phyloP scores from a whole-genome alignment of 2,888 invertebrate species.

The Monochamus alternatus region DNA sequence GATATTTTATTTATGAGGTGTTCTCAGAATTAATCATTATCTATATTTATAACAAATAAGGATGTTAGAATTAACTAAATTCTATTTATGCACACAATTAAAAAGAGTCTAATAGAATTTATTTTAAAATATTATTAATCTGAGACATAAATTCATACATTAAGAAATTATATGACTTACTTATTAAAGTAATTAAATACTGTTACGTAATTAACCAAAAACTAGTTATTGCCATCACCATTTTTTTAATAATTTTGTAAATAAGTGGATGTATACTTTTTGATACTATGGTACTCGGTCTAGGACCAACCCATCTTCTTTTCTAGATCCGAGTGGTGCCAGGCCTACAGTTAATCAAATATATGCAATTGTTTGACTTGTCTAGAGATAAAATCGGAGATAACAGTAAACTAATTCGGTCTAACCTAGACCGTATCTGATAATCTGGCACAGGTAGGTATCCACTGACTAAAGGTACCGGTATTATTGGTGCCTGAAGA shows the following conservation, averaged over 20 bases:
- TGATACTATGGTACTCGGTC: background rate
- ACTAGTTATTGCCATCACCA: background rate
- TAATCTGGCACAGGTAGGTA: slow-evolving; percentile 36
- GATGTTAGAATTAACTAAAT: background rate
- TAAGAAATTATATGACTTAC: background rate
- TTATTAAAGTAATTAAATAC: background rate
- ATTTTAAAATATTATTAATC: background rate
- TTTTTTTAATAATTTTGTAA: background rate
- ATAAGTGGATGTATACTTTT: background rate
- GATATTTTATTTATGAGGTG: background rate
- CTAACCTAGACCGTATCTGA: slow-evolving; percentile 44
- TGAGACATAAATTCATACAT: background rate
- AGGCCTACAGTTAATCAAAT: slow-evolving; percentile 46
- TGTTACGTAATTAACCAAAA: background rate
- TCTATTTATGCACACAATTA: background rate
- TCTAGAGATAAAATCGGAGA: slow-evolving; percentile 44
- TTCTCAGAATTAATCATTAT: background rate
- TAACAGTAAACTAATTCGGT: slow-evolving; percentile 48
- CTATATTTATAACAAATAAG: background rate
- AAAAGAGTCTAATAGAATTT: background rate
- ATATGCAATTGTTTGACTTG: slow-evolving; percentile 44
- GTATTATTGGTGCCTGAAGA: slow-evolving; percentile 41
- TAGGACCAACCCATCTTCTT: background rate
- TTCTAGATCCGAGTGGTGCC: background rate
- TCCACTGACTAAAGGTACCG: slow-evolving; percentile 33